phyloP scores from a whole-genome alignment of 2,888 invertebrate species.

The Willowsia nigromaculata region DNA sequence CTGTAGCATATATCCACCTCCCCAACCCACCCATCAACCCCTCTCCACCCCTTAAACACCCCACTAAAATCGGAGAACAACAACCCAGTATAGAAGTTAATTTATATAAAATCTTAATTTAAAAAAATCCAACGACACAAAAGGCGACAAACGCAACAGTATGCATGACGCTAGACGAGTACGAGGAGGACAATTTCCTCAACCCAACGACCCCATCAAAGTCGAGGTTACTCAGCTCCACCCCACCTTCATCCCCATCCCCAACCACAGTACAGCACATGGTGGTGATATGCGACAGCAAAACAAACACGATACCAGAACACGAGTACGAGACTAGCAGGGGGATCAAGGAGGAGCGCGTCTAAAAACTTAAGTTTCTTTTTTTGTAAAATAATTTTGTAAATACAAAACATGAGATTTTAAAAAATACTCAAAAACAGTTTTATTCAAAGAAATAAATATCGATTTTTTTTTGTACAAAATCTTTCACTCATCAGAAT shows the following conservation, averaged over 20 bases:
- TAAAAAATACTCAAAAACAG: no score
- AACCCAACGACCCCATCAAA: neutral
- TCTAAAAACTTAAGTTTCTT: no score
- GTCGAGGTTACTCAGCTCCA: neutral
- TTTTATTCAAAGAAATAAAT: no score
- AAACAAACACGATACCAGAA: neutral
- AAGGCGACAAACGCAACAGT: constrained; percentile 23
- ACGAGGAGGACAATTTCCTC: neutral
- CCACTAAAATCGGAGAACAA: neutral
- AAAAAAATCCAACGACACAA: neutral
- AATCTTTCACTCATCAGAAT: no score
- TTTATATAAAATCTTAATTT: neutral
- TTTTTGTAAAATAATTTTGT: neutral
- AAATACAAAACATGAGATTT: neutral
- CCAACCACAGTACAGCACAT: neutral
- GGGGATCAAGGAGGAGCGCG: neutral
- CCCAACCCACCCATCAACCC: neutral
- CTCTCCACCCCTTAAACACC: neutral
- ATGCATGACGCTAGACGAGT: neutral
- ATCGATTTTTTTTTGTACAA: no score
- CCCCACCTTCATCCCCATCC: neutral
- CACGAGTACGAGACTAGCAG: neutral
- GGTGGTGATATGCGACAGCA: neutral
- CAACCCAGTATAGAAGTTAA: neutral
- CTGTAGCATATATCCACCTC: neutral